A percentile compares a stretch with the other conserved stretches of the same genome.
These are phyloP conservation scores for Scaptomyza hsui DNA, from an alignment of 1,140 invertebrate species.

Conservation along the genomic window DNA sequence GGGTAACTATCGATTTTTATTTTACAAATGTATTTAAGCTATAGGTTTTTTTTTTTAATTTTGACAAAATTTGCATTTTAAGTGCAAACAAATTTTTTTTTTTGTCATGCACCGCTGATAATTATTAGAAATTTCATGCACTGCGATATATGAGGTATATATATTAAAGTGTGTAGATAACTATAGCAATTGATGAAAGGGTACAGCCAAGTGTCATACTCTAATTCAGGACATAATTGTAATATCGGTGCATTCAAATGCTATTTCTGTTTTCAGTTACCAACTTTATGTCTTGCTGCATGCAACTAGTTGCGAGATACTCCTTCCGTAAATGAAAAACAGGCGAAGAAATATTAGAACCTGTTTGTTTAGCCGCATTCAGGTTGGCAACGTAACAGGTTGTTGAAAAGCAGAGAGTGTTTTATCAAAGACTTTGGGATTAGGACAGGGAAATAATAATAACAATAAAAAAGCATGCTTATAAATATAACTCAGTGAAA, in stretches of 20 bases:
- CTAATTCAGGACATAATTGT: background rate
- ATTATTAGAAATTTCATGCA: too few species aligned
- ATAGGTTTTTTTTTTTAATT: too few species aligned
- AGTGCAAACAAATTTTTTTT: too few species aligned
- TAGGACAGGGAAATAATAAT: slow-evolving; percentile 4
- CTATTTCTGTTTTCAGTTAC: background rate
- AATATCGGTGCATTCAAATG: background rate
- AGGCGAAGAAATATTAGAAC: slow-evolving; percentile 39
- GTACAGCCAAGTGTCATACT: background rate
- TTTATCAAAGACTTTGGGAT: background rate
- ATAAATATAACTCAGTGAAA: slow-evolving; percentile 23
- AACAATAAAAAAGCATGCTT: background rate
- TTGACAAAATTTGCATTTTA: background rate
- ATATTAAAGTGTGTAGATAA: background rate
- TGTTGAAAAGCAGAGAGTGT: slow-evolving; percentile 1
- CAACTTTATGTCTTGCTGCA: background rate
- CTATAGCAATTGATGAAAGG: background rate
- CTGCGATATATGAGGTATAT: too few species aligned
- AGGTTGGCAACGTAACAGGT: slow-evolving; percentile 34
- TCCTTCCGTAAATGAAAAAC: slow-evolving; percentile 20
- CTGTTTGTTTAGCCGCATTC: slow-evolving; percentile 40
- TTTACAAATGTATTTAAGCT: background rate
- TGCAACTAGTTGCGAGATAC: slow-evolving; percentile 2
- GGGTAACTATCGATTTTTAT: background rate
- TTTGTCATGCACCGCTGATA: too few species aligned